Evolutionary conservation across 2,113 vertebrate species (phyloP), one percentile per base, ranked within the genome.

Genomic region (Zosterops pallidus): DNA sequence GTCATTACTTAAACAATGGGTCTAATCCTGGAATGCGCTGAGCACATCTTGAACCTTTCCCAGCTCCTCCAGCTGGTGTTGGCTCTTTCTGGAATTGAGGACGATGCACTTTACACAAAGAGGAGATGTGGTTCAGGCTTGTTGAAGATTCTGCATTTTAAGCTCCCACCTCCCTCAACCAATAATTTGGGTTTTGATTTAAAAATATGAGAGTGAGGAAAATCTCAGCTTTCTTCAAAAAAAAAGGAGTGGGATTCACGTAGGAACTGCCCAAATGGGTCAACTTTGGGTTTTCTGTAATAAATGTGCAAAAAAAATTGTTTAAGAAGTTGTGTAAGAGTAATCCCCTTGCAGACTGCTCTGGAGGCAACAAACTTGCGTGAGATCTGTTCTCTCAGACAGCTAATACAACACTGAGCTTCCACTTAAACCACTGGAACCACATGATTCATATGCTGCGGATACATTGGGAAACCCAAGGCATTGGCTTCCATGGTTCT

Each of bases 1-100:
- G 85, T 77, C 80, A 68, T 92, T 93, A 95, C 29, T 49, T 14
- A 55, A 94, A 95, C 92, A 95, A 85, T 74, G 71, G 59, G 52
- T 57, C 75, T 94, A 91, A 96, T 95, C 86, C 86, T 91, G 74
- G 86, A 86, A 94, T 31, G 74, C 0, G 18, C 67, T 92, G 88
- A 92, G 79, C 37, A 21, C 9, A 1, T 25, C 75, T 67, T 55
- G 39, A 87, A 57, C 64, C 37, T 67, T 83, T 74, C 84, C 62
- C 90, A 86, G 75, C 56, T 80, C 29, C 68, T 93, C 71, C 80
- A 93, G 50, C 29, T 25, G 1, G 33, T 11, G 8, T 4, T 42
- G 55, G 52, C 0, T 0, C 47, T 68, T 55, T 53, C 37, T 17
- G 78, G 87, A 87, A 50, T 19, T 0, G 0, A 80, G 56, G 39